A percentile compares a stretch with the other conserved stretches of the same genome.
phyloP scores from a whole-genome alignment of 2,113 vertebrate genomes.

The Oryzias celebensis region DNA sequence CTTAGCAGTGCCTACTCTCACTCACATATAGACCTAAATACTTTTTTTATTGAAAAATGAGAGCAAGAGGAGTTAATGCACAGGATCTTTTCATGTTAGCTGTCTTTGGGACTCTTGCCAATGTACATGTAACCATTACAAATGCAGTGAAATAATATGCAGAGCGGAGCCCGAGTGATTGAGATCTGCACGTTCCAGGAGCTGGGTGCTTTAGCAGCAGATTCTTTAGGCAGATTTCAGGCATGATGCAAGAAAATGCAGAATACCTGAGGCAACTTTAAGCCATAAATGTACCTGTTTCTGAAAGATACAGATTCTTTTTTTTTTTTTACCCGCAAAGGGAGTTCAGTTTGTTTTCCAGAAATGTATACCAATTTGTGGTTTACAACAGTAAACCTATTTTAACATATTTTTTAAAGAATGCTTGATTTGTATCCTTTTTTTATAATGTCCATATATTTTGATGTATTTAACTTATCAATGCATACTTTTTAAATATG shows the following conservation, averaged over 20 bases:
- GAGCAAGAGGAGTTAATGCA: constrained; percentile 23
- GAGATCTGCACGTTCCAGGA: constrained; percentile 31
- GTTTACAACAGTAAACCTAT: neutral
- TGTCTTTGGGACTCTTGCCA: constrained; percentile 38
- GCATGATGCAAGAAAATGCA: constrained; percentile 41
- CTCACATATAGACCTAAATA: constrained; percentile 23
- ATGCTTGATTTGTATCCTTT: no score
- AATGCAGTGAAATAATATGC: constrained; percentile 45
- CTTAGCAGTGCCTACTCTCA: constrained; percentile 22
- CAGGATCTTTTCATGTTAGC: constrained; percentile 47
- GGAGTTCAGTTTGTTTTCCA: constrained; percentile 1
- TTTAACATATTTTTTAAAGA: constrained; percentile 2
- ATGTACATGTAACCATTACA: constrained; percentile 43
- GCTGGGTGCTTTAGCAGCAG: constrained; percentile 20
- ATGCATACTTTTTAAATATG: no score
- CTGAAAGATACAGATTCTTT: neutral
- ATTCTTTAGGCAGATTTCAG: constrained; percentile 42
- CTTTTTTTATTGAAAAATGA: constrained; percentile 54
- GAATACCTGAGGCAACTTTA: constrained; percentile 37
- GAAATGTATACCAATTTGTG: no score
- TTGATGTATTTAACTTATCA: no score
- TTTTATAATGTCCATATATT: no score
- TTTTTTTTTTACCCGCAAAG: neutral
- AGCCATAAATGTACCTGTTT: constrained; percentile 18
- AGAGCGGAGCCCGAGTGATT: constrained; percentile 20